Evolutionary conservation across 2,797 vertebrate genomes (phyloP), one percentile per base, ranked within the genome.

Genomic region (Hybognathus amarus): DNA sequence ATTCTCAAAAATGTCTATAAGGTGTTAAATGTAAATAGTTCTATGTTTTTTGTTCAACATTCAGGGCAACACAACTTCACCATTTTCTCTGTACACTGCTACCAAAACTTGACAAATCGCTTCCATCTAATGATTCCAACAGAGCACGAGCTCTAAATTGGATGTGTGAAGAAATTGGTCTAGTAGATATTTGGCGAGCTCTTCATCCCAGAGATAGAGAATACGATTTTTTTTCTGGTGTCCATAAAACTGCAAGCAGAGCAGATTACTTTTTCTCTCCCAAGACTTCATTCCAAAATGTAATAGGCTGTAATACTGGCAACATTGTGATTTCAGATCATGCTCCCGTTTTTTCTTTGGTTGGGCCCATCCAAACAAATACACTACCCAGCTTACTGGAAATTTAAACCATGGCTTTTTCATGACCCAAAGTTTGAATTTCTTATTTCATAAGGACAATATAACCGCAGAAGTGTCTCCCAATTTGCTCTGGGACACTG

Each of bases 161-260:
- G 40, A 2, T 12, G 2, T 42, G 42, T 42, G 11, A 42, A 42
- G 42, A 42, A 42, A 42, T 12, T 42, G 42, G 42, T 42, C 42
- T 42, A 3, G 12, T 45, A 45, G 42, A 45, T 45, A 11, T 45
- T 45, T 45, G 42, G 42, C 42, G 11, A 4, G 42, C 42, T 0
- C 42, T 45, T 12, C 42, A 45, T 45, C 42, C 42, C 42, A 45
- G 42, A 45, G 42, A 45, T 45, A 13, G 42, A 45, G 42, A 45
- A 77, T 61, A 45, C 15, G 63, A 8, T 0, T 61, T 77, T 20
- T 77, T 77, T 27, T 77, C 75, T 18, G 17, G 56, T 9, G 38
- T 64, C 13, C 56, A 77, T 24, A 77, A 77, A 42, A 77, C 56
- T 10, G 24, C 7, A 9, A 77, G 75, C 38, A 77, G 56, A 24